Percentiles rank a stretch among this genome's conserved stretches.
Conservation (phyloP, 2,113 vertebrate genomes). For the Xiphias gladius region DNA sequence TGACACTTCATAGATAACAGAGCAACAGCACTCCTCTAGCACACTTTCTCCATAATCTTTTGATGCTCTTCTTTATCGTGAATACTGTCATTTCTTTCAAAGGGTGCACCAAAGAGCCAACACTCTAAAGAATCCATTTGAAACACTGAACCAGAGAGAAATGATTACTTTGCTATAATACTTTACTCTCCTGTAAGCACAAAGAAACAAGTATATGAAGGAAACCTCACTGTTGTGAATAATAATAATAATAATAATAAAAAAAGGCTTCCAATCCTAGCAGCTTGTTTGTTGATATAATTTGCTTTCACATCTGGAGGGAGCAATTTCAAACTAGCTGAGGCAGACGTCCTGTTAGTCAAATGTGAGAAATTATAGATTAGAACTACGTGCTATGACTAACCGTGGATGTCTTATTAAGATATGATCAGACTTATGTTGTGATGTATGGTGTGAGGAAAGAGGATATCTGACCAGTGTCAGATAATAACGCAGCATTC, state of each 20-base stretch:
- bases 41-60: neutral
- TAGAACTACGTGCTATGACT: neutral
- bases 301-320: neutral
- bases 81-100: constrained; percentile 4
- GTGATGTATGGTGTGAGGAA: neutral
- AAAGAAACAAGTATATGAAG: neutral
- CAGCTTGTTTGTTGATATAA: neutral
- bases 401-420: neutral
- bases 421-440: neutral
- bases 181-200: neutral
- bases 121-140: constrained; percentile 1
- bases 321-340: neutral
- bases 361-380: neutral
- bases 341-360: neutral
- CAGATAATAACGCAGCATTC: neutral
- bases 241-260: too few relatives aligned
- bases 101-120: neutral
- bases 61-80: neutral
- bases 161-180: constrained; percentile 1
- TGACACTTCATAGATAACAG: neutral
- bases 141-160: constrained; percentile 31
- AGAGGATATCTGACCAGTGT: neutral
- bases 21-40: neutral
- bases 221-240: neutral
- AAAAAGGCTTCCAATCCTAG: neutral